Conservation (phyloP, 2,888 invertebrate species). For the Phortica magna region DNA sequence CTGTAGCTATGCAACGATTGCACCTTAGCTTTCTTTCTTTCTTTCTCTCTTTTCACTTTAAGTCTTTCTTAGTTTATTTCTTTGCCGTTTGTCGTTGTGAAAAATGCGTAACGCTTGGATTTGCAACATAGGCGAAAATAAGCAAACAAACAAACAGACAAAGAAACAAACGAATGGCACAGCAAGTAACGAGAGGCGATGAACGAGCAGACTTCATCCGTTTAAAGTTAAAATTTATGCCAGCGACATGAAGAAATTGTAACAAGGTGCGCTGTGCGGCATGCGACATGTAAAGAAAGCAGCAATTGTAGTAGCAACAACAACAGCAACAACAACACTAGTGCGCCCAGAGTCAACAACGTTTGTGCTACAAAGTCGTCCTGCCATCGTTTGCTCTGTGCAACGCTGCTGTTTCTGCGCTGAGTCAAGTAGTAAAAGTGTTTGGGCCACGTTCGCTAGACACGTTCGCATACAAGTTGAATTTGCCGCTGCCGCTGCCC, state of each 20-base stretch:
- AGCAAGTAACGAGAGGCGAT: not conserved
- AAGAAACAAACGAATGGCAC: not conserved
- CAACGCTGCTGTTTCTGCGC: constrained; percentile 19
- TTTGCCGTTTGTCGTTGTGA: constrained; percentile 15
- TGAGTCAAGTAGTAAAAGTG: constrained; percentile 27
- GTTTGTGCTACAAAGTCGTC: not conserved
- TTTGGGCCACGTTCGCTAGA: constrained; percentile 31
- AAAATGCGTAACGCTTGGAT: constrained; percentile 57
- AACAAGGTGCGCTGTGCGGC: constrained; percentile 62
- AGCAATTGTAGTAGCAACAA: constrained; percentile 17
- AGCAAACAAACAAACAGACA: constrained; percentile 24
- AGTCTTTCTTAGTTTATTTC: too few relatives aligned
- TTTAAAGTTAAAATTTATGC: constrained; percentile 61
- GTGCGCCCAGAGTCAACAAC: not conserved
- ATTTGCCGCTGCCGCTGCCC: constrained; percentile 36
- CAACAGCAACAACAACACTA: constrained; percentile 17
- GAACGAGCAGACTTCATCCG: constrained; percentile 31
- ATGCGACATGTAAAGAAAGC: constrained; percentile 24
- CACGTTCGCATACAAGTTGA: constrained; percentile 30
- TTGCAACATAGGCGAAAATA: constrained; percentile 36
- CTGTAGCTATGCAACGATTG: too few relatives aligned
- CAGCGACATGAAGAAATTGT: constrained; percentile 70
- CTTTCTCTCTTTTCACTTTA: not conserved
- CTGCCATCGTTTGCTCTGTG: constrained; percentile 8
- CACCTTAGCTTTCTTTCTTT: constrained; percentile 33